Evolutionary conservation across 2,113 vertebrate species (phyloP).

Genomic region (Clupea harengus): DNA sequence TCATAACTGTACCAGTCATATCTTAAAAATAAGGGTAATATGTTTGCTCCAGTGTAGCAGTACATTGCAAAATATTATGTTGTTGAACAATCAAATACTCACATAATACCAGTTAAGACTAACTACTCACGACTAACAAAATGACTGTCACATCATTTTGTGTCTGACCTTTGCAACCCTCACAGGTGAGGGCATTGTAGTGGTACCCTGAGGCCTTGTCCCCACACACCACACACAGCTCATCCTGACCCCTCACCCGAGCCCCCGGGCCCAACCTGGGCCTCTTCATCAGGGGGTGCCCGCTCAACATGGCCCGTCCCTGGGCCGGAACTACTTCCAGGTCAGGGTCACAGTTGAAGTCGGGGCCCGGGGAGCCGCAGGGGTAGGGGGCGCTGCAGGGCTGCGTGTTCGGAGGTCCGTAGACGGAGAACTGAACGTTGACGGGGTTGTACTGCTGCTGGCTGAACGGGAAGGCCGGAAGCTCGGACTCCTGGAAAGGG

Average conservation of each 20-base stretch:
- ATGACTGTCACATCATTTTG: not conserved
- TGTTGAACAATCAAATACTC: no score
- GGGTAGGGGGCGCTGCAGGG: conserved; percentile 70
- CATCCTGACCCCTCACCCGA: conserved; percentile 80
- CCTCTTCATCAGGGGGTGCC: conserved; percentile 70
- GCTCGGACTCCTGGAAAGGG: conserved; percentile 79
- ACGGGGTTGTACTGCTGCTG: conserved; percentile 76
- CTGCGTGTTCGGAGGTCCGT: conserved; percentile 70
- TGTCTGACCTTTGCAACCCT: conserved; percentile 89
- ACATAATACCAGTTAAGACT: no score
- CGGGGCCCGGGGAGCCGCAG: conserved; percentile 72
- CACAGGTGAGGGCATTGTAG: conserved; percentile 93
- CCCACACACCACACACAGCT: conserved; percentile 90
- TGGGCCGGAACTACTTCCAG: conserved; percentile 57
- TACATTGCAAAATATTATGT: no score
- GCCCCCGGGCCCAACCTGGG: conserved; percentile 70
- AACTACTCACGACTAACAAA: no score
- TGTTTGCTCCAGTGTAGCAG: no score
- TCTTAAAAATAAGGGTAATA: no score
- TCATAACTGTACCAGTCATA: no score
- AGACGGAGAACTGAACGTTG: conserved; percentile 74
- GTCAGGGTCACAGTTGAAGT: conserved; percentile 51
- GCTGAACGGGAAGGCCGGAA: conserved; percentile 78
- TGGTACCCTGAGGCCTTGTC: conserved; percentile 94
- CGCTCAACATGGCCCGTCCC: conserved; percentile 52